A percentile compares a stretch with the other conserved stretches of the same genome.
These are phyloP conservation scores for Psophia crepitans DNA, from an alignment of 2,113 vertebrate species.

Conservation along the genomic window DNA sequence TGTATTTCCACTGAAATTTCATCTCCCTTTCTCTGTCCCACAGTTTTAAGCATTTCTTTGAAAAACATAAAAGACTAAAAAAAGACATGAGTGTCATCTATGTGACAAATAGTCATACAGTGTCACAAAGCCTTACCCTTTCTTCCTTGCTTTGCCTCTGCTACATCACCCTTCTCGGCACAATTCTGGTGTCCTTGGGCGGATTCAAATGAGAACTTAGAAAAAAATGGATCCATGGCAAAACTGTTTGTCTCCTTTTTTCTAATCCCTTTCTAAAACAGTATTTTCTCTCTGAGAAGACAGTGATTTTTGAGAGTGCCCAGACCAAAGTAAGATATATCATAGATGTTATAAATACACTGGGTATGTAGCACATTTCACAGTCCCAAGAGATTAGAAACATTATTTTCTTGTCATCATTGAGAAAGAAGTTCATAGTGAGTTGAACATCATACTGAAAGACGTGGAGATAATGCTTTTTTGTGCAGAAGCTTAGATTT, in stretches of 20 bases:
- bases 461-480: not conserved
- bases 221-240: fast-evolving
- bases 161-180: not conserved
- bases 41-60: not conserved
- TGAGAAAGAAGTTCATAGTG: not conserved
- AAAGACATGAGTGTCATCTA: not conserved
- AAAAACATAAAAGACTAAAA: not conserved
- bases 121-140: not conserved
- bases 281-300: not conserved
- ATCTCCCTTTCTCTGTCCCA: not conserved
- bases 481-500: not conserved
- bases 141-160: not conserved
- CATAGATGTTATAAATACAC: not conserved
- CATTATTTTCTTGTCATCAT: not conserved
- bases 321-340: not conserved
- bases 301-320: not conserved
- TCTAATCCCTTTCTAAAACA: not conserved
- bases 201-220: not conserved
- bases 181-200: not conserved
- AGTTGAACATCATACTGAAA: not conserved
- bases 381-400: not conserved
- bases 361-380: not conserved
- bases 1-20: not conserved
- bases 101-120: not conserved
- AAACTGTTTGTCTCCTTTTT: not conserved